phyloP scores from a whole-genome alignment of 2,113 vertebrate species.

The Ammodytes dubius region DNA sequence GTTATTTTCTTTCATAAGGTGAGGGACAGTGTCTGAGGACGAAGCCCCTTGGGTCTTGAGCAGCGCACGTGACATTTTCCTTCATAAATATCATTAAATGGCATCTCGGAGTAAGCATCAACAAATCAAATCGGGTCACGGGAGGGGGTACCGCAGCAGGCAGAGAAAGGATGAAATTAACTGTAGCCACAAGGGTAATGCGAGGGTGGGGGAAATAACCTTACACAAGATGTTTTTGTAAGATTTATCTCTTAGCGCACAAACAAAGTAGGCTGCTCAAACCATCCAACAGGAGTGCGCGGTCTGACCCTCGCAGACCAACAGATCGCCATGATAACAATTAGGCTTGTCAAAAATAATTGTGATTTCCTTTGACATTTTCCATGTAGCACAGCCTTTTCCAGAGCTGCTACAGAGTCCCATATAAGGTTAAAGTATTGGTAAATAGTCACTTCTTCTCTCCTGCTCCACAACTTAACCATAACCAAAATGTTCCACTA shows the following conservation, averaged over 20 bases:
- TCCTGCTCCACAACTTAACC: constrained; percentile 23
- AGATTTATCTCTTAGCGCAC: constrained; percentile 32
- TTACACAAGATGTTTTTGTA: constrained; percentile 45
- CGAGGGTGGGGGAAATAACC: not conserved
- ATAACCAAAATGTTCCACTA: constrained; percentile 8
- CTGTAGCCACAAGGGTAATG: not conserved
- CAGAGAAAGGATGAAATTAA: constrained; percentile 19
- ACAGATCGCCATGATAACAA: constrained; percentile 40
- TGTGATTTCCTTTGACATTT: constrained; percentile 28
- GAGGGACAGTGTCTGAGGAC: not conserved
- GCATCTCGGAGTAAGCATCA: constrained; percentile 28
- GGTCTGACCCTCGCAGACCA: constrained; percentile 17
- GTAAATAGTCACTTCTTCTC: constrained; percentile 35
- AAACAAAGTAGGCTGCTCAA: constrained; percentile 12
- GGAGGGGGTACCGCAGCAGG: constrained; percentile 5
- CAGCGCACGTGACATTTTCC: constrained; percentile 44
- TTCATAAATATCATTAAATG: constrained; percentile 53
- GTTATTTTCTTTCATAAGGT: not conserved
- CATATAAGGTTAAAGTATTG: constrained; percentile 42
- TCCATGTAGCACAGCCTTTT: constrained; percentile 27
- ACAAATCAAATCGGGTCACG: constrained; percentile 44
- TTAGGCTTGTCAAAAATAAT: constrained; percentile 53
- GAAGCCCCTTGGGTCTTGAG: constrained; percentile 1
- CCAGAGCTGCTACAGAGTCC: constrained; percentile 1
- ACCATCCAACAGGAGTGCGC: not conserved